These are phyloP conservation scores for Penaeus indicus DNA, from an alignment of 1,140 invertebrate species.

Conservation along the genomic window DNA sequence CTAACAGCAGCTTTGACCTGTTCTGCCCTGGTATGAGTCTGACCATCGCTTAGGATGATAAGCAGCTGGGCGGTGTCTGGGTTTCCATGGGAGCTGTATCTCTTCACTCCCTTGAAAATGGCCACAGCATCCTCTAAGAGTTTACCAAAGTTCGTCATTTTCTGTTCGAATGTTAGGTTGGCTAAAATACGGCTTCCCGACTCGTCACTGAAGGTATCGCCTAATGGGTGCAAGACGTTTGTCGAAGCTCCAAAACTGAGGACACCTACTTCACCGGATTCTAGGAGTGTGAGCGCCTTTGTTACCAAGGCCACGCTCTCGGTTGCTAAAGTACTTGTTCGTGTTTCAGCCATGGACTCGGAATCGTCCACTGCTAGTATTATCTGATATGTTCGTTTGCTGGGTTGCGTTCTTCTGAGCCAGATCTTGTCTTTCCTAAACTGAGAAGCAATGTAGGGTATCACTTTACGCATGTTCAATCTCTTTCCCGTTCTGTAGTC, in stretches of 20 bases:
- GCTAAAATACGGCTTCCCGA: slow-evolving; percentile 79
- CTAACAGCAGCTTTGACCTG: slow-evolving; percentile 84
- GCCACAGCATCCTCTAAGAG: slow-evolving; percentile 84
- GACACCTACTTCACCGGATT: slow-evolving; percentile 92
- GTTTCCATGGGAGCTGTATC: slow-evolving; percentile 69
- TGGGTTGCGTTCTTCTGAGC: slow-evolving; percentile 94
- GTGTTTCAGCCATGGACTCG: slow-evolving; percentile 77
- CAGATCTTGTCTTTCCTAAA: slow-evolving; percentile 99
- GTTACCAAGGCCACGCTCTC: slow-evolving; percentile 94
- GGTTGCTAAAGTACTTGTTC: slow-evolving; percentile 82
- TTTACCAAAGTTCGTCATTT: slow-evolving; percentile 83
- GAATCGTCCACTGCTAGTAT: slow-evolving; percentile 98
- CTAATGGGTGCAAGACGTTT: slow-evolving; percentile 86
- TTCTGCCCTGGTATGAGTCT: slow-evolving; percentile 73
- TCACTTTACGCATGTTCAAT: slow-evolving; percentile 97
- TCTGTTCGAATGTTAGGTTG: slow-evolving; percentile 86
- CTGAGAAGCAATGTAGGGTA: slow-evolving; percentile 98
- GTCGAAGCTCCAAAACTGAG: slow-evolving; percentile 93
- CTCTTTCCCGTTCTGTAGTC: slow-evolving; percentile 97
- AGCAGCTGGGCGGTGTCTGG: slow-evolving; percentile 87
- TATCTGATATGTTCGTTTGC: slow-evolving; percentile 96
- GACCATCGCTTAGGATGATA: slow-evolving; percentile 94
- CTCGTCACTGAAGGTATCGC: slow-evolving; percentile 86
- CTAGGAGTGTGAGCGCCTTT: slow-evolving; percentile 90
- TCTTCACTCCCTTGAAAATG: slow-evolving; percentile 74